Base-by-base conservation (phyloP, 2,797 vertebrate species). In the Cottoperca gobio region DNA sequence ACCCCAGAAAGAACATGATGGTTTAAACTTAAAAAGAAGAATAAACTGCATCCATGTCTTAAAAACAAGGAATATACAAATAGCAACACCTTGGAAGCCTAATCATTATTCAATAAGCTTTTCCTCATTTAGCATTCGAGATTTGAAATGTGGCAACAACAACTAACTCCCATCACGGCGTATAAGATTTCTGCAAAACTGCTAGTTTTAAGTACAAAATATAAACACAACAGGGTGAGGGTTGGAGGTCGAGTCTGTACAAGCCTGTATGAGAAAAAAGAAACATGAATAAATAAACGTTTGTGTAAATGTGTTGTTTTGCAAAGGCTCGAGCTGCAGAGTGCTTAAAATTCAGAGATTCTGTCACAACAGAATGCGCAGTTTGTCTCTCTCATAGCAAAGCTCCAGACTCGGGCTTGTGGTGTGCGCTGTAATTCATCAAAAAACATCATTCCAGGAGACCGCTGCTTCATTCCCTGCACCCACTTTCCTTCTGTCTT, bases 271-370 rank as follows among this genome's bases (percentile, higher is more conserved):
- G 60, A 75, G 70, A 61, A 67, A 78, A 50, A 84, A 46, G 83
- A 81, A 76, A 70, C 75, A 86, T 79, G 70, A 89, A 92, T 91
- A 88, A 88, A 91, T 89, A 84, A 86, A 81, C 5, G 52, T 85
- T 73, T 86, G 64, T 79, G 79, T 82, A 72, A 84, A 81, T 79
- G 73, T 76, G 69, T 74, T 70, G 66, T 50, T 79, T 73, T 74
- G 74, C 54, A 45, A 45, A 81, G 49, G 49, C 73, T 66, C 0
- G 45, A 59, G 62, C 68, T 70, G 82, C 73, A 50, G 42, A 49
- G 35, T 68, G 70, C 35, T 84, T 86, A 70, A 81, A 81, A 88
- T 88, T 86, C 84, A 73, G 81, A 85, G 62, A 76, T 81, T 69
- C 77, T 89, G 86, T 87, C 83, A 81, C 80, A 86, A 60, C 70